Percentiles rank a stretch among this genome's conserved stretches.
phyloP scores from a whole-genome alignment of 1,140 invertebrate genomes.

The Musca vetustissima region DNA sequence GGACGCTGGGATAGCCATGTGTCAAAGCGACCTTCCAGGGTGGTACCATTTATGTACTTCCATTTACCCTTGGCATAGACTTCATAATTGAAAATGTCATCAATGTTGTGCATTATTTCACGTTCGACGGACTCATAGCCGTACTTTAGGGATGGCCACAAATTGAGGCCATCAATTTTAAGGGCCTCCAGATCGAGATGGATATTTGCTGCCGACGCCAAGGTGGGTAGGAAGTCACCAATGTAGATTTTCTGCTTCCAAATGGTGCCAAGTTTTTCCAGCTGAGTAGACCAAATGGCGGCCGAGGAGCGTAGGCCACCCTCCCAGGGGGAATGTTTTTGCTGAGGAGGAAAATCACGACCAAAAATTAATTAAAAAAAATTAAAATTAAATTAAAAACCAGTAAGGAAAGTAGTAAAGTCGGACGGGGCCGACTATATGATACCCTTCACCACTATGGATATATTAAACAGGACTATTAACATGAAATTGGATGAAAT shows the following conservation, averaged over 20 bases:
- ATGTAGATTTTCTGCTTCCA: constrained; percentile 80
- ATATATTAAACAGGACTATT: too few species aligned
- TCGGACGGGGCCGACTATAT: too few species aligned
- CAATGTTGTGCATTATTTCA: constrained; percentile 73
- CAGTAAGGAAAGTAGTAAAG: too few species aligned
- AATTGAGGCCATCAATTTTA: constrained; percentile 70
- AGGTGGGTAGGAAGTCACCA: constrained; percentile 83
- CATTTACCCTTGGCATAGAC: constrained; percentile 69
- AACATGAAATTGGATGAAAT: too few species aligned
- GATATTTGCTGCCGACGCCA: constrained; percentile 66
- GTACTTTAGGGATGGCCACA: constrained; percentile 66
- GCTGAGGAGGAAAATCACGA: too few species aligned
- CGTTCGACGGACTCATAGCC: constrained; percentile 55
- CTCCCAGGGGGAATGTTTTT: constrained; percentile 84
- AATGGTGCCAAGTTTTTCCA: constrained; percentile 62
- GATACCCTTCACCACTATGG: too few species aligned
- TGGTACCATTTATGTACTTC: constrained; percentile 72
- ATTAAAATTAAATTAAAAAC: too few species aligned
- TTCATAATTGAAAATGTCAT: constrained; percentile 62
- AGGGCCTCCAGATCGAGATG: constrained; percentile 29
- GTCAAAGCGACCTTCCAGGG: constrained; percentile 54
- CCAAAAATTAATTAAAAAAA: too few species aligned
- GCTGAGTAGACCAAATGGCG: constrained; percentile 75
- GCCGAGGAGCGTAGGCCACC: constrained; percentile 78
- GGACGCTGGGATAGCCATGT: constrained; percentile 56